Evolutionary conservation across 2,113 vertebrate genomes (phyloP).

Genomic region (Cisticola juncidis): DNA sequence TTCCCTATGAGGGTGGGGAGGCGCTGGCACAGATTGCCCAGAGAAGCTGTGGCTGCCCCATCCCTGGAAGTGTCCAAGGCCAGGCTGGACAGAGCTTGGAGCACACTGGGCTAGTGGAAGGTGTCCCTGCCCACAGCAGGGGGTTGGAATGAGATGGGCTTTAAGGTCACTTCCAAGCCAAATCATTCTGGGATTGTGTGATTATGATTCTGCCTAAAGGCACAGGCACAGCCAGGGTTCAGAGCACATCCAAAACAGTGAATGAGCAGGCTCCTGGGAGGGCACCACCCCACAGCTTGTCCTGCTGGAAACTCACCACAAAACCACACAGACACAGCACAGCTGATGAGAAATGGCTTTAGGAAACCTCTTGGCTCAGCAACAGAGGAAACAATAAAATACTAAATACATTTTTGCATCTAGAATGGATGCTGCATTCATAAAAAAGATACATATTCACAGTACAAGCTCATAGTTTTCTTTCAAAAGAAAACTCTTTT

Average conservation of each 20-base stretch:
- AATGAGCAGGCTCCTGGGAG: fast-evolving
- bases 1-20: fast-evolving
- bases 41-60: background rate
- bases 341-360: background rate
- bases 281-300: background rate
- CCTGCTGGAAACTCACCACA: background rate
- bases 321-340: background rate
- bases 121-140: background rate
- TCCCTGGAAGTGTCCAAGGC: fast-evolving
- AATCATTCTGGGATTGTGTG: background rate
- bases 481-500: background rate
- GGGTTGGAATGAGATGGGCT: background rate
- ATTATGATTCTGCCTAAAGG: background rate
- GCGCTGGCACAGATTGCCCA: background rate
- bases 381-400: background rate
- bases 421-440: background rate
- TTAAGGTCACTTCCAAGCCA: background rate
- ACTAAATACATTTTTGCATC: background rate
- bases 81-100: fast-evolving
- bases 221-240: background rate
- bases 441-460: background rate
- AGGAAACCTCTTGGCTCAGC: background rate
- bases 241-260: background rate
- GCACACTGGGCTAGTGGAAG: fast-evolving
- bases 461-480: background rate